Evolutionary conservation across 2,888 invertebrate genomes (phyloP), one percentile per base, ranked within the genome.

Genomic region (Germaria angustata): DNA sequence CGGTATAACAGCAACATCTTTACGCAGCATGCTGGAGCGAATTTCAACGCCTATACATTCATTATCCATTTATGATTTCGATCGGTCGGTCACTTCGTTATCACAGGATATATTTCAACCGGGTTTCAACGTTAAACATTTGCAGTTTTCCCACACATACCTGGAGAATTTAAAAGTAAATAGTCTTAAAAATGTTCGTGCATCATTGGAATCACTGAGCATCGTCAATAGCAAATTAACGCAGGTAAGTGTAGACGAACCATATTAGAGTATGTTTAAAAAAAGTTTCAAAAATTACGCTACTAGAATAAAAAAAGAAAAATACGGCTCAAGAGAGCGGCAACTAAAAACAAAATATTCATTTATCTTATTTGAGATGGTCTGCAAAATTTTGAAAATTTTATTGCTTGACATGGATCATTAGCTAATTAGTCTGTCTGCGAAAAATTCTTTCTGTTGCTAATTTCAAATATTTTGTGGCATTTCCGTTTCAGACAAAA

Each of bases 1-100:
- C 49, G 95, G 95, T 66, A 96, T 96, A 53, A 95, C 95, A 69
- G 94, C 95, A 53, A 92, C 93, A 84, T 94, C 95, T 59, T 93
- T 97, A 86, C 94, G 94, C 89, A 93, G 93, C 86, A 95, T 96
- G 46, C 92, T 97, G 86, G 93, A 94, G 86, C 93, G 94, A 89
- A 94, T 95, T 88, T 93, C 93, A 86, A 93, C 93, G 46, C 92
- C 93, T 36, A 94, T 98, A 87, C 96, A 97, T 90, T 97, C 97
- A 61, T 92, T 97, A 88, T 96, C 95, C 88, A 94, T 97, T 88
- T 97, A 97, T 92, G 97, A 97, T 90, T 93, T 97, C 87, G 97
- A 97, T 92, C 94, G 94, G 86, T 94, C 95, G 86, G 94, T 96
- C 86, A 95, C 95, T 81, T 94, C 94, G 86, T 92, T 97, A 69